phyloP scores from a whole-genome alignment of 2,113 vertebrate genomes.

The Taxidea taxus region DNA sequence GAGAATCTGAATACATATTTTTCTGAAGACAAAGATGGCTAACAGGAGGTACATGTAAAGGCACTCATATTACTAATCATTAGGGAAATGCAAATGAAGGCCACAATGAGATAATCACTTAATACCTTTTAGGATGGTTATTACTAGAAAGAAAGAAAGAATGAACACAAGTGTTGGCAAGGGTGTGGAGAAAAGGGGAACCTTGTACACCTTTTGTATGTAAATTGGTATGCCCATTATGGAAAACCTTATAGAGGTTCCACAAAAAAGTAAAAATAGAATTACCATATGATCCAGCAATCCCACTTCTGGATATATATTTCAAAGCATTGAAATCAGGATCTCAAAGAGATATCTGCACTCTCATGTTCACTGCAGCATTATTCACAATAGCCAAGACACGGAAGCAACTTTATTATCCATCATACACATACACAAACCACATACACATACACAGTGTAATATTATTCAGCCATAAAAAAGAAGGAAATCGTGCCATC shows the following conservation, averaged over 20 bases:
- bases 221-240: not conserved
- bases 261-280: not conserved
- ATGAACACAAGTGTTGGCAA: not conserved
- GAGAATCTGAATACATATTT: not conserved
- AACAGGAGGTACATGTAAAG: not conserved
- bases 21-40: not conserved
- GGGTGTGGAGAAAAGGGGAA: not conserved
- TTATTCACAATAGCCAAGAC: not conserved
- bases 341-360: not conserved
- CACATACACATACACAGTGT: not conserved
- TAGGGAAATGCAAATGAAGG: not conserved
- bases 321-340: not conserved
- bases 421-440: not conserved
- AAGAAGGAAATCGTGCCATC: not conserved
- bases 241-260: not conserved
- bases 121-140: not conserved
- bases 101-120: not conserved
- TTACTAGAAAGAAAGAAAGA: fast-evolving
- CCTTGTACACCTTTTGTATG: not conserved
- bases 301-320: not conserved
- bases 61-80: not conserved
- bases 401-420: not conserved
- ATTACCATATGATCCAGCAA: not conserved
- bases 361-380: not conserved
- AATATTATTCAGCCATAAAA: not conserved